Evolutionary conservation across 2,113 vertebrate genomes (phyloP).

Genomic region (Rhombomys opimus): DNA sequence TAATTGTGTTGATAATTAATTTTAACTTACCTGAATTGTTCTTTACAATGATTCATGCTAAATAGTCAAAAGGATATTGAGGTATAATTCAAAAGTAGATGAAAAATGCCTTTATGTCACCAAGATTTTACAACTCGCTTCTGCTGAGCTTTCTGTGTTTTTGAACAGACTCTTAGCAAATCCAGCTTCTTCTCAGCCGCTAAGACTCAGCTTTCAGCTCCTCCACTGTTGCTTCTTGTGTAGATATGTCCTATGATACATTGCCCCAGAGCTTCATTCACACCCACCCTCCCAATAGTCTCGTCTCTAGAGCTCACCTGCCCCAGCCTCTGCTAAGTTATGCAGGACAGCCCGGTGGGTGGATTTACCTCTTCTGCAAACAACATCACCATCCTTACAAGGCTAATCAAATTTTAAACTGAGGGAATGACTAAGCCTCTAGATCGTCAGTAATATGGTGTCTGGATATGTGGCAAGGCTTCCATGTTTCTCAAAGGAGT

Average conservation of each 20-base stretch:
- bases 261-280: no score
- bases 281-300: background rate
- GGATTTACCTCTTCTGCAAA: background rate
- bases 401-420: background rate
- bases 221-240: background rate
- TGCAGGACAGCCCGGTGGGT: background rate
- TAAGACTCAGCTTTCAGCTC: background rate
- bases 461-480: background rate
- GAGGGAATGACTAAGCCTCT: background rate
- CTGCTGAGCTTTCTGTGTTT: background rate
- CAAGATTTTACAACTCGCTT: background rate
- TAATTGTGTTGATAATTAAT: constrained; percentile 14
- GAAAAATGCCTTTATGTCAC: background rate
- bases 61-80: constrained; percentile 5
- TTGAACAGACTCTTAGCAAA: background rate
- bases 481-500: background rate
- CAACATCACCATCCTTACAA: background rate
- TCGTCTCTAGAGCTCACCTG: background rate
- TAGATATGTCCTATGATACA: rapidly evolving
- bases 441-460: background rate
- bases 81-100: background rate
- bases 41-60: background rate
- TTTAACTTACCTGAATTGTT: constrained; percentile 20
- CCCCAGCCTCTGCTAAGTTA: background rate
- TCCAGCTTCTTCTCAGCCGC: background rate